Base-by-base conservation (phyloP, 2,888 invertebrate genomes). In the Dicyrtomina minuta region DNA sequence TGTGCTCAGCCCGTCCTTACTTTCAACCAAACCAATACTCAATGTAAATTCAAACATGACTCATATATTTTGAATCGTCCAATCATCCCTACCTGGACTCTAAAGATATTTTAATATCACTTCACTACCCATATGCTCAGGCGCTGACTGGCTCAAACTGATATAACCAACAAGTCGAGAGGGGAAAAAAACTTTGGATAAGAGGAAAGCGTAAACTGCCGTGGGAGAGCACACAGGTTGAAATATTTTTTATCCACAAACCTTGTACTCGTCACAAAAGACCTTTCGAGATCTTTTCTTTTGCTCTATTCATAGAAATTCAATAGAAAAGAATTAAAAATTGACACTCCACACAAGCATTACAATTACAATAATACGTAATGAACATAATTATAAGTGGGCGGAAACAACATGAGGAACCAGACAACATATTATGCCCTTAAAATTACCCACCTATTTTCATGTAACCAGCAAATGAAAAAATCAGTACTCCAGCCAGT, bases 301-400 rank as follows among this genome's bases (percentile, higher is more conserved):
- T 61, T 55, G 51, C 33, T 51, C 72, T 62, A 66, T 72, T 72
- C 69, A 69, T 69, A n/a, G 33, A 66, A 64, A 56, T 68, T 73
- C 65, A 74, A 72, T 74, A 70, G 72, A 53, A 74, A 71, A 72
- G 70, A 70, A 70, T 72, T 70, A 70, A 73, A 76, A 74, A 73
- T 74, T 75, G 75, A 75, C 76, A 75, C 75, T 75, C 72, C 72
- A 75, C 71, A 71, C 71, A 60, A 60, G 24, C 39, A 68, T 60
- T 60, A 49, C 60, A 68, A 68, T 68, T 68, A 68, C 39, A 49
- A 60, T 68, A 68, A 61, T 68, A 41, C 43, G 53, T 68, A 68
- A 68, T 56, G 26, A 68, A 55, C 53, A 65, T 65, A 65, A 65
- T 65, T 65, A 65, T 24, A 41, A 55, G 8, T 41, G 39, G 39